Percentiles rank a stretch among this genome's conserved stretches.
Conservation (phyloP, 2,797 vertebrate species). For the Lateolabrax maculatus region DNA sequence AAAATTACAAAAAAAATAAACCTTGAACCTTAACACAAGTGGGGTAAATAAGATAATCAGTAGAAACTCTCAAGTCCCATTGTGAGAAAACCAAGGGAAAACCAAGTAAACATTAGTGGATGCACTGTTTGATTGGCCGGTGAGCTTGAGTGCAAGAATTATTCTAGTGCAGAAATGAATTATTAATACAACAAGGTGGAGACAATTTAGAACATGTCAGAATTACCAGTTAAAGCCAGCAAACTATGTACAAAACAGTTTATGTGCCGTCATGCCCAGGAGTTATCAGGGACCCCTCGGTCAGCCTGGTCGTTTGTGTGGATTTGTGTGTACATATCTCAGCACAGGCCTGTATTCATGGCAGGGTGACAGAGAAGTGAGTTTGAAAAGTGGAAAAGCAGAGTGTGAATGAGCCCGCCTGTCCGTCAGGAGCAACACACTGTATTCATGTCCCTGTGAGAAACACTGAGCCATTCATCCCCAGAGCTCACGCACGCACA, state of each 20-base stretch:
- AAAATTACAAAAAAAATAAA: too few relatives aligned
- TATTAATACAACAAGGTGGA: background rate
- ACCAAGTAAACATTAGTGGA: background rate
- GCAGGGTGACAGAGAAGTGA: slow-evolving; percentile 40
- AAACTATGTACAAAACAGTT: background rate
- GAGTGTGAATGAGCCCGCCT: slow-evolving; percentile 75
- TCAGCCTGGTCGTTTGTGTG: slow-evolving; percentile 24
- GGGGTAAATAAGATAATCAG: background rate
- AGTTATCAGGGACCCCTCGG: background rate
- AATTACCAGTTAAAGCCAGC: background rate
- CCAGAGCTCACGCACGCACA: slow-evolving; percentile 20
- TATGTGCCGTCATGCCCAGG: background rate
- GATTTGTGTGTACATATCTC: slow-evolving; percentile 4
- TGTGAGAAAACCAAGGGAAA: background rate
- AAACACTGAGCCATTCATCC: slow-evolving; percentile 86
- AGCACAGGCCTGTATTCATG: slow-evolving; percentile 59
- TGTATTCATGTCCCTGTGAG: slow-evolving; percentile 76
- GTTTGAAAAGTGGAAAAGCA: slow-evolving; percentile 71
- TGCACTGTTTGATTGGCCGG: background rate
- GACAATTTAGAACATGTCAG: background rate
- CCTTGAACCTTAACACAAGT: background rate
- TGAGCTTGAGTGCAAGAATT: background rate
- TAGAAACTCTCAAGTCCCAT: background rate
- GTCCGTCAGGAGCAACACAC: slow-evolving; percentile 72
- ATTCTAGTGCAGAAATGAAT: background rate